A percentile compares a stretch with the other conserved stretches of the same genome.
Evolutionary conservation across 2,113 vertebrate species (phyloP).

Genomic region (Trogon melanurus): DNA sequence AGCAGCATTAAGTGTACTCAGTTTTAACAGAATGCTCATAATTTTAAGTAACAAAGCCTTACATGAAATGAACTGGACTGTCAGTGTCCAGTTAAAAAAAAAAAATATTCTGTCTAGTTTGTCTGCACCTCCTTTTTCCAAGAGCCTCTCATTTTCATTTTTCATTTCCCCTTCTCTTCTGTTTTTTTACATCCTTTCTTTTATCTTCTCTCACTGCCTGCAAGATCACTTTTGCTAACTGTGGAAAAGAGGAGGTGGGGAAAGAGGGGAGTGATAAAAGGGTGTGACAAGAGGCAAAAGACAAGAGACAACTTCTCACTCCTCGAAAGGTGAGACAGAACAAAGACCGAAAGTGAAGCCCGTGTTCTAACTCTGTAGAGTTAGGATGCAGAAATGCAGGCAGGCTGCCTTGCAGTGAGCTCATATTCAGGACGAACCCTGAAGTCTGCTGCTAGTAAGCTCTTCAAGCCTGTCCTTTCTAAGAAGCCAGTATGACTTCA

Average conservation of each 20-base stretch:
- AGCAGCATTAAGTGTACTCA: constrained; percentile 42
- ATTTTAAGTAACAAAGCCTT: constrained; percentile 53
- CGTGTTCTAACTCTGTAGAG: neutral
- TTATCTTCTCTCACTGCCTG: neutral
- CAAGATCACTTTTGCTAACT: neutral
- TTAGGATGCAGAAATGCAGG: neutral
- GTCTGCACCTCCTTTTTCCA: neutral
- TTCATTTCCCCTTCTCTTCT: neutral
- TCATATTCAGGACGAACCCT: neutral
- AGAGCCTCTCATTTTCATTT: neutral
- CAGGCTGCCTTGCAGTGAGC: neutral
- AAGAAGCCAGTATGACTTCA: constrained; percentile 1
- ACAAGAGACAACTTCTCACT: neutral
- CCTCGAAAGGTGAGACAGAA: neutral
- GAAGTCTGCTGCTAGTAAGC: neutral
- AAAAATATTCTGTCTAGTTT: neutral
- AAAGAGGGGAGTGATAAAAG: neutral
- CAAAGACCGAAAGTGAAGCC: neutral
- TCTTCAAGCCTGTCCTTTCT: neutral
- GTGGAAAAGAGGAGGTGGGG: neutral
- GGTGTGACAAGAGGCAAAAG: neutral
- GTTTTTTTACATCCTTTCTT: neutral
- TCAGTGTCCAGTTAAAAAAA: neutral
- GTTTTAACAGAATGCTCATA: constrained; percentile 38
- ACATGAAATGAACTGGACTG: constrained; percentile 18